Conservation (phyloP, 2,888 invertebrate genomes). For the Liopterus haemorrhoidalis region DNA sequence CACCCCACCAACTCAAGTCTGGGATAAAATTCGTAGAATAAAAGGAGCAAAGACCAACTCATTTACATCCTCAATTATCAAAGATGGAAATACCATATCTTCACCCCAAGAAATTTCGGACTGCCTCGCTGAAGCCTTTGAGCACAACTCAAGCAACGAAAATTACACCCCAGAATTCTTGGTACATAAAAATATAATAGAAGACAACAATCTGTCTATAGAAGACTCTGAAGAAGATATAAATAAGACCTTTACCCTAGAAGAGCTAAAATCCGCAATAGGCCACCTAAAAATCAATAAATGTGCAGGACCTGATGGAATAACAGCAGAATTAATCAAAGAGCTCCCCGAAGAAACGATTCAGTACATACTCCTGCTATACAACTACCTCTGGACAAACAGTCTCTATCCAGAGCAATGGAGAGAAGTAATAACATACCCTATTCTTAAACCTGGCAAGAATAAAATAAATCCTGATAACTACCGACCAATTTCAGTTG, state of each 20-base stretch:
- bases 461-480: neutral
- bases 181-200: neutral
- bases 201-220: neutral
- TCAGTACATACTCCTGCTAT: neutral
- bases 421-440: neutral
- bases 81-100: neutral
- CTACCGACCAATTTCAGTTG: conserved; percentile 11
- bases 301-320: neutral
- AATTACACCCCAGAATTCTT: neutral
- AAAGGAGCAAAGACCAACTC: neutral
- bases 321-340: neutral
- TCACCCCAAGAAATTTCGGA: neutral
- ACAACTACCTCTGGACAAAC: neutral
- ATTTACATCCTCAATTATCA: neutral
- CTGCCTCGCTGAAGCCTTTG: neutral
- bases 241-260: neutral
- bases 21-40: conserved; percentile 1
- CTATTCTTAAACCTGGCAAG: conserved; percentile 2
- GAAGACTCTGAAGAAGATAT: neutral
- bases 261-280: neutral
- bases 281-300: no score
- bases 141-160: neutral
- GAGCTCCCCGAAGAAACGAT: neutral
- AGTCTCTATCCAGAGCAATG: neutral
- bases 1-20: neutral